Evolutionary conservation across 2,113 vertebrate genomes (phyloP).

Genomic region (Aptenodytes patagonicus): DNA sequence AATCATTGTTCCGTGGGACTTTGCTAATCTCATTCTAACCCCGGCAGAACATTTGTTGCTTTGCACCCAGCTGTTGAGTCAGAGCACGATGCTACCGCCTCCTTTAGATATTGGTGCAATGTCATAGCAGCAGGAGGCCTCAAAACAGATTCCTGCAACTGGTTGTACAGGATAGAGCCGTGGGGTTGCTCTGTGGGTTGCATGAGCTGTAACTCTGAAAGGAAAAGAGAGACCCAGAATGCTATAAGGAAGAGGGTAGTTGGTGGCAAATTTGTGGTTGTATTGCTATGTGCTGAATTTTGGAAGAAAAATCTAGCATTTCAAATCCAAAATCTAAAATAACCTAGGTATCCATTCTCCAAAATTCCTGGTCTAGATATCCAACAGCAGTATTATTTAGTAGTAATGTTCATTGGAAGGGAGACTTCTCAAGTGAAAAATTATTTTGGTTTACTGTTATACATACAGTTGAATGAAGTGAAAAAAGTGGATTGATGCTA

Average conservation of each 20-base stretch:
- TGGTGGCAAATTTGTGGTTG: not conserved
- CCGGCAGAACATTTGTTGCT: not conserved
- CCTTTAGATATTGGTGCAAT: not conserved
- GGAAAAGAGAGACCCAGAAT: not conserved
- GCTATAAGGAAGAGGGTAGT: not conserved
- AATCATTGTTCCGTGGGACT: conserved; percentile 45
- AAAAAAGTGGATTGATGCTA: not conserved
- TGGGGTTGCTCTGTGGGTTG: not conserved
- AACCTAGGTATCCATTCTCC: not conserved
- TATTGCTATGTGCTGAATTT: not conserved
- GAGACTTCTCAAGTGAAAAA: not conserved
- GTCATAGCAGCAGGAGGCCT: not conserved
- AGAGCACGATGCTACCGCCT: not conserved
- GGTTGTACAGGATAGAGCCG: not conserved
- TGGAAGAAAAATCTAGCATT: not conserved
- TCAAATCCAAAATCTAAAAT: not conserved
- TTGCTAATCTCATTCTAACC: conserved; percentile 58
- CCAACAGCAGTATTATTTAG: not conserved
- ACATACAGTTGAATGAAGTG: not conserved
- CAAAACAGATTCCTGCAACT: not conserved
- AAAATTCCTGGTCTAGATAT: not conserved
- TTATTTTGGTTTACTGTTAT: not conserved
- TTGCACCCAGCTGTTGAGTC: not conserved
- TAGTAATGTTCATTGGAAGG: not conserved
- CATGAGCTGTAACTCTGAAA: not conserved